A percentile compares a stretch with the other conserved stretches of the same genome.
phyloP scores from a whole-genome alignment of 2,113 vertebrate genomes.

The Larimichthys polyactis region DNA sequence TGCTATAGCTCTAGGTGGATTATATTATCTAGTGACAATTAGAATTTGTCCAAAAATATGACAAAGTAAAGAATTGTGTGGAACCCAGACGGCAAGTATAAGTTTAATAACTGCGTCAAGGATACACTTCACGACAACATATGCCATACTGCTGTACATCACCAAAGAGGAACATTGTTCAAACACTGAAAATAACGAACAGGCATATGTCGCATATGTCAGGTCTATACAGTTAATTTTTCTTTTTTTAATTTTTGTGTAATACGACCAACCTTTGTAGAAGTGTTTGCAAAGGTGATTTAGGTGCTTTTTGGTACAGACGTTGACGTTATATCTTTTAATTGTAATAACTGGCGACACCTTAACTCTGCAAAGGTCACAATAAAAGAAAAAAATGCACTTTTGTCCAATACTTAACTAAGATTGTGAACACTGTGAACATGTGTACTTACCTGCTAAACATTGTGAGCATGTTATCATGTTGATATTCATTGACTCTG shows the following conservation, averaged over 20 bases:
- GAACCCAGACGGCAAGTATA: background rate
- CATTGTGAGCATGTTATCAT: background rate
- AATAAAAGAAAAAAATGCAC: background rate
- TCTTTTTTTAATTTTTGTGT: background rate
- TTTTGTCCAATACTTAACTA: background rate
- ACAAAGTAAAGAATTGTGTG: background rate
- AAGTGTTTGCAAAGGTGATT: conserved; percentile 9
- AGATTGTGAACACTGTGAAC: background rate
- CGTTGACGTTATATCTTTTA: background rate
- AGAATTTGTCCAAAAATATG: background rate
- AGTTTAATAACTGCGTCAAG: conserved; percentile 10
- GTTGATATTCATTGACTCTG: background rate
- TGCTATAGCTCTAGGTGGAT: background rate
- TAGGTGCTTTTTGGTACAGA: background rate
- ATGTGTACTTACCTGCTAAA: too few species aligned
- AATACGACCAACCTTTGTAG: background rate
- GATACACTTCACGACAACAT: background rate
- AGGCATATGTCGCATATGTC: background rate
- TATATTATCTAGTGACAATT: background rate
- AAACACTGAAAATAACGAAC: conserved; percentile 12
- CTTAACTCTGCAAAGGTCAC: background rate
- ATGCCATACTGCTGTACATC: background rate
- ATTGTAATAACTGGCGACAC: background rate
- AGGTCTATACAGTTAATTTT: background rate
- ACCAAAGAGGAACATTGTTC: background rate